These are phyloP conservation scores for Nothobranchius furzeri DNA, from an alignment of 2,113 vertebrate species.

Conservation along the genomic window DNA sequence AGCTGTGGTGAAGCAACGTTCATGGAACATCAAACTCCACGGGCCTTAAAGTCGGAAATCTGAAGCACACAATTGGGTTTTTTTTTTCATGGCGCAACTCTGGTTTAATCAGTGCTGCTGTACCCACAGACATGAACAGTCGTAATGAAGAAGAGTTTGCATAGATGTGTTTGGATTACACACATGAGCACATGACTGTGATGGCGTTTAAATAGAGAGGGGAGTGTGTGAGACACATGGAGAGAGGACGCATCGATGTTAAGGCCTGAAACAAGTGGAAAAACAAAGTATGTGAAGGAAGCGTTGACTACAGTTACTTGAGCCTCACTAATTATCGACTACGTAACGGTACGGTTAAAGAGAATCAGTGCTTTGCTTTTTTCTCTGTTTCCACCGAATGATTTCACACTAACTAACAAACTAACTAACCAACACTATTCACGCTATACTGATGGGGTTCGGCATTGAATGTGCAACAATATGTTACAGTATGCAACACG, in stretches of 20 bases:
- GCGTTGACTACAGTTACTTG: conserved; percentile 41
- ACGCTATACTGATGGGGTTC: conserved; percentile 46
- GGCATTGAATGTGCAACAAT: conserved; percentile 58
- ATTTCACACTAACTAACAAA: conserved; percentile 6
- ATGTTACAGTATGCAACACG: conserved; percentile 66
- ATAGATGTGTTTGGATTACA: conserved; percentile 68
- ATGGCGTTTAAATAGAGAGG: conserved; percentile 1
- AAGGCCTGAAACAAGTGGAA: conserved; percentile 19
- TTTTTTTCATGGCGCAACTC: too few species aligned
- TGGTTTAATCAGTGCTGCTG: conserved; percentile 17
- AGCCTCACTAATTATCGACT: conserved; percentile 51
- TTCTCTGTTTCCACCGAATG: conserved; percentile 18
- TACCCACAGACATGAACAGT: conserved; percentile 16
- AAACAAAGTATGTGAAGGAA: conserved; percentile 35
- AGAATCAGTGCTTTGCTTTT: conserved; percentile 33
- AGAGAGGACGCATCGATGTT: conserved; percentile 13
- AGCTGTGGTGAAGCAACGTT: conserved; percentile 47
- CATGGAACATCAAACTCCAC: conserved; percentile 11
- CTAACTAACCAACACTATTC: conserved; percentile 38
- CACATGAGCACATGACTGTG: conserved; percentile 23
- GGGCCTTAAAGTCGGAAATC: conserved; percentile 6
- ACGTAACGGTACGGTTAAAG: conserved; percentile 54
- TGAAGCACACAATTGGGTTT: conserved; percentile 19
- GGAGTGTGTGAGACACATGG: neutral
- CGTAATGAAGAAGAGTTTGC: conserved; percentile 59